Percentiles rank a stretch among this genome's conserved stretches.
Conservation (phyloP, 37 sponge, comb jelly and placozoan genomes). For the Chondrosia reniformis region DNA sequence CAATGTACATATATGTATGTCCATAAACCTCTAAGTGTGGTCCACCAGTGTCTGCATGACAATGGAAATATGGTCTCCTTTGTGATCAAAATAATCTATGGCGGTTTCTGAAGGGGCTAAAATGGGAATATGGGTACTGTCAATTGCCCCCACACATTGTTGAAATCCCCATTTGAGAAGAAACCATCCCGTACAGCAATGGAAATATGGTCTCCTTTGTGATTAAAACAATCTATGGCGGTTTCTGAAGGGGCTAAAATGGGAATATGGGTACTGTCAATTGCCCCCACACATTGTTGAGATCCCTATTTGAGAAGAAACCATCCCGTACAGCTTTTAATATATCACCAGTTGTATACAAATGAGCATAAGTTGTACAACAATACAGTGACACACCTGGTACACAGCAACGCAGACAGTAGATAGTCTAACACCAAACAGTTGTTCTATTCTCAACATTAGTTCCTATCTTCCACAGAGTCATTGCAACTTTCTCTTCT, state of each 20-base stretch:
- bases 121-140: slow-evolving; percentile 41
- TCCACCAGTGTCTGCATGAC: slow-evolving; percentile 35
- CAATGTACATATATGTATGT: slow-evolving; percentile 3
- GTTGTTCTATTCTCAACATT: too few relatives aligned
- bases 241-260: slow-evolving; percentile 17
- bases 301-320: slow-evolving; percentile 23
- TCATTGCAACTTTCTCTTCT: too few relatives aligned
- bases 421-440: too few relatives aligned
- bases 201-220: slow-evolving; percentile 18
- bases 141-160: slow-evolving; percentile 37
- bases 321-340: not conserved
- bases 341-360: not conserved
- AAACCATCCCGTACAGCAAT: slow-evolving; percentile 12
- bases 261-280: slow-evolving; percentile 44
- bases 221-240: slow-evolving; percentile 30
- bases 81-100: slow-evolving; percentile 30
- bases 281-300: slow-evolving; percentile 36
- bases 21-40: not conserved
- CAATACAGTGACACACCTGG: too few relatives aligned
- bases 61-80: slow-evolving; percentile 36
- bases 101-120: slow-evolving; percentile 17
- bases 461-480: too few relatives aligned
- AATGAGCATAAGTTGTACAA: too few relatives aligned
- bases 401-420: too few relatives aligned
- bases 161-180: slow-evolving; percentile 24